Base-by-base conservation (phyloP, 2,888 invertebrate genomes). In the Laspeyria flexula region DNA sequence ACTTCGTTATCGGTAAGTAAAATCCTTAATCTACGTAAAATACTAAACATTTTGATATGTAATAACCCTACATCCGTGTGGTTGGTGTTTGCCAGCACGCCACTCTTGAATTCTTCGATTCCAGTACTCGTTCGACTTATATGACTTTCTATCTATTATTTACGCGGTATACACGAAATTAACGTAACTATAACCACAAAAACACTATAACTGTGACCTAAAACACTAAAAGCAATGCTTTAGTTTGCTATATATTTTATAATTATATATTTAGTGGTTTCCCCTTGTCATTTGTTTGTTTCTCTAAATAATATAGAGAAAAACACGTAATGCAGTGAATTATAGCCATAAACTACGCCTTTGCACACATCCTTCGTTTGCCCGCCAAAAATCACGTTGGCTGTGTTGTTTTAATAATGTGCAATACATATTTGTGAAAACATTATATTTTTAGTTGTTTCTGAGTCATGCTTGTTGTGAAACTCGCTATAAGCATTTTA, bases 1-100 rank as follows among this genome's bases (percentile, higher is more conserved):
- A 94, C 96, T 86, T 93, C 95, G 88, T 83, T 94, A 93, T 95
- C 95, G 93, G 96, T 96, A 92, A 96, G 95, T 94, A 81, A 55
- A 60, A 52, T 52, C 39, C 55, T 43, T 60, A 65, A 76, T 77
- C 67, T 71, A 64, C 49, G 10, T 33, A 43, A 57, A 60, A 48
- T 60, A 43, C 65, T 60, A 47, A 60, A 60, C 51, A 57, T 55
- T 75, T 78, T 56, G 55, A 55, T 65, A 65, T 76, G 71, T 68
- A 75, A 81, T 68, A 69, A 73, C 57, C 57, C 59, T 49, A 51
- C 57, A 67, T 65, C 66, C 66, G 43, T 55, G 45, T 43, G 47
- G 40, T 59, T 64, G 52, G 46, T 43, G 60, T 57, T 56, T 88
- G 88, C 87, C 88, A 89, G 85, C 88, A 81, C 83, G 89, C 84